Evolutionary conservation across 2,888 invertebrate genomes (phyloP), one percentile per base, ranked within the genome.

Genomic region (Aspidapion aeneum): DNA sequence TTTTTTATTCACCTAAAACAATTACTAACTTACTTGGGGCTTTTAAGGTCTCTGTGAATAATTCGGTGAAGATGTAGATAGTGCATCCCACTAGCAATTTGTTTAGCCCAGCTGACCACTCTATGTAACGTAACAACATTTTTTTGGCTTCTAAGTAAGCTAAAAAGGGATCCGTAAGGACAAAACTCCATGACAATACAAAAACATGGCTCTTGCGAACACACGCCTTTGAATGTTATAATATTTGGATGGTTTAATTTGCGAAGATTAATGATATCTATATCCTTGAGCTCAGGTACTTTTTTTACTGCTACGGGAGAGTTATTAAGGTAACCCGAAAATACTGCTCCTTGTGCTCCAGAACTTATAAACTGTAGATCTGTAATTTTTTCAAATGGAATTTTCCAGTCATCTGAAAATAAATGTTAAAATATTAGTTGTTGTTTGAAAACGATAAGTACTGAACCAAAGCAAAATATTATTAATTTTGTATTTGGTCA

Each of bases 131-230:
- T 88, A 72, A 97, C 90, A 70, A 89, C 86, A 72, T 91, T 88
- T 22, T 94, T 93, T 71, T 91, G 90, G 71, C 87, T 88, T 73
- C 89, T 87, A 61, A 99, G 84, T 74, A 96, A 88, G 78, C 96
- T 93, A 79, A 94, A 98, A 54, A 99, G 83, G 19, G 97, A 94
- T 1, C 98, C 98, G 74, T 93, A 92, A 1, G 96, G 94, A 78
- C 99, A 99, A 80, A 88, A 99, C 78, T 99, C 99, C 99, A 99
- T 99, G 61, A 99, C 88, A 70, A 99, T 93, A 78, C 96, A 96
- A 77, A 90, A 96, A 73, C 92, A 92, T 3, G 93, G 87, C 55
- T 73, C 72, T 76, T 93, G 90, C 1, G 94, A 94, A 78, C 97
- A 98, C 2, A 98, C 93, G 57, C 98, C 99, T 77, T 87, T 89